phyloP scores from a whole-genome alignment of 2,797 vertebrate genomes.

The Hipposideros larvatus region DNA sequence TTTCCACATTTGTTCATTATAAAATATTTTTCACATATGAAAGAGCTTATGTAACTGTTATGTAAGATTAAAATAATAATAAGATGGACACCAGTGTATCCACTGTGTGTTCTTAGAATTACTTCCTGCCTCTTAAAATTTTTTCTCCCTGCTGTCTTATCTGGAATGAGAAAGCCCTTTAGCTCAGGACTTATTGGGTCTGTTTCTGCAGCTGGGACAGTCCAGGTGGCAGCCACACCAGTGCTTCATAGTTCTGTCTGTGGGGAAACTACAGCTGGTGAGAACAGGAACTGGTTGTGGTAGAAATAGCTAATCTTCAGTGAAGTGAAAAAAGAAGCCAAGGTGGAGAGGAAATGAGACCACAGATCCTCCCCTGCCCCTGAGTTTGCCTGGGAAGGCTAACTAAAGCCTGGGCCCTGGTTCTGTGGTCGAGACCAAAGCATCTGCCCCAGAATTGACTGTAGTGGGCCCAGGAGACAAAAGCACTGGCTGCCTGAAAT shows the following conservation, averaged over 20 bases:
- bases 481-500: not conserved
- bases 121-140: constrained; percentile 5
- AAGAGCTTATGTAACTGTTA: constrained; percentile 17
- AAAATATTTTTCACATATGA: constrained; percentile 40
- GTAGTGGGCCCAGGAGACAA: not conserved
- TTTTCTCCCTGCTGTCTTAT: constrained; percentile 23
- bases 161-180: constrained; percentile 27
- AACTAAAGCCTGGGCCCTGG: not conserved
- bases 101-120: constrained; percentile 53
- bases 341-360: constrained; percentile 79
- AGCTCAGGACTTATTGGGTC: not conserved
- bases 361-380: constrained; percentile 40
- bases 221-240: constrained; percentile 68
- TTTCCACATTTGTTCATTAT: constrained; percentile 57
- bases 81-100: not conserved
- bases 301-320: constrained; percentile 77
- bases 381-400: constrained; percentile 55
- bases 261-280: constrained; percentile 62
- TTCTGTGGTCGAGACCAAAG: constrained; percentile 31
- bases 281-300: constrained; percentile 75
- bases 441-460: not conserved
- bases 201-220: constrained; percentile 56
- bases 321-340: constrained; percentile 76
- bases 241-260: constrained; percentile 30
- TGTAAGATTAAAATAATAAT: constrained; percentile 40